Evolutionary conservation across 2,113 vertebrate species (phyloP).

Genomic region (Pyrgilauda ruficollis): DNA sequence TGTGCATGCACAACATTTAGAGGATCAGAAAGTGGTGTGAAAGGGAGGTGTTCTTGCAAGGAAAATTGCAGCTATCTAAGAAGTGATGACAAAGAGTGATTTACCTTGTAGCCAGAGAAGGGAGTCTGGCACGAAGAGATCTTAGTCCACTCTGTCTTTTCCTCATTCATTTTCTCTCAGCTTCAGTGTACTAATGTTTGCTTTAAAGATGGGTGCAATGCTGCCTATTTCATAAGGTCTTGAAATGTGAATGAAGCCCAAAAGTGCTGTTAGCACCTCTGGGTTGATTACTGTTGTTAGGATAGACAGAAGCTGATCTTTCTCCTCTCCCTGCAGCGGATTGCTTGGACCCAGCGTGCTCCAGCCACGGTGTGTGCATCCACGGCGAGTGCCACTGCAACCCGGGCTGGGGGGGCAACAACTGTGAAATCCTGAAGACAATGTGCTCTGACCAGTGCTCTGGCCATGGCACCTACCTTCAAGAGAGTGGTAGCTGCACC

Average conservation of each 20-base stretch:
- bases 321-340: slow-evolving; percentile 77
- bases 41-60: background rate
- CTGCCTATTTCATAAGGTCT: background rate
- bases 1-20: background rate
- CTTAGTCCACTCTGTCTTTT: background rate
- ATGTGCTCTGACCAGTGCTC: slow-evolving; percentile 96
- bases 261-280: background rate
- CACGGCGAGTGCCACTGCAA: slow-evolving; percentile 95
- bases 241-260: background rate
- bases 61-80: background rate
- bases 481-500: slow-evolving; percentile 88
- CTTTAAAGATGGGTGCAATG: background rate
- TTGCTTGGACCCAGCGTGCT: slow-evolving; percentile 91
- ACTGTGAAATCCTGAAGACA: slow-evolving; percentile 91
- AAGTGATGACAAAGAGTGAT: background rate
- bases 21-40: background rate
- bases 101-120: background rate
- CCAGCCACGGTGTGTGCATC: slow-evolving; percentile 90
- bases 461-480: slow-evolving; percentile 89
- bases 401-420: slow-evolving; percentile 91
- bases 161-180: background rate
- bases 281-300: background rate
- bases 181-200: background rate
- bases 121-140: background rate
- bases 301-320: background rate